Percentiles rank a stretch among this genome's conserved stretches.
These are phyloP conservation scores for Euwallacea fornicatus DNA, from an alignment of 1,140 invertebrate genomes.

Conservation along the genomic window DNA sequence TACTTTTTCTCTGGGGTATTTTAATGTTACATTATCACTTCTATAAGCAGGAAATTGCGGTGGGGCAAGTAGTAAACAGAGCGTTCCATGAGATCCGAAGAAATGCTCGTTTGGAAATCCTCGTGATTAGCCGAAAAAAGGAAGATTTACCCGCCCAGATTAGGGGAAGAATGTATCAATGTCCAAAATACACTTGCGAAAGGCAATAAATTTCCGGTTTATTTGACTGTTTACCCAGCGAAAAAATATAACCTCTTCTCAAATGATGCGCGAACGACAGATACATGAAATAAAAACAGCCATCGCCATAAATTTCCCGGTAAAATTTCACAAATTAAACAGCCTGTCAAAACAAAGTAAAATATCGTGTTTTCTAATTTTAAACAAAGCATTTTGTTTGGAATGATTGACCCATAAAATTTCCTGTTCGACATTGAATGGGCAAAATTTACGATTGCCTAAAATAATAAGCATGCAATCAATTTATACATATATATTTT, in stretches of 20 bases:
- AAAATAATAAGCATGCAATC: constrained; percentile 30
- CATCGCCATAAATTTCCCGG: constrained; percentile 22
- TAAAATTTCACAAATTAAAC: constrained; percentile 35
- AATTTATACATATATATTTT: constrained; percentile 26
- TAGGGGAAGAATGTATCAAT: background rate
- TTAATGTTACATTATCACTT: constrained; percentile 12
- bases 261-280: constrained; percentile 34
- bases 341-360: constrained; percentile 34
- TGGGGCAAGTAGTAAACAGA: too few relatives aligned
- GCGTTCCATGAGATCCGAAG: too few relatives aligned
- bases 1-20: constrained; percentile 31
- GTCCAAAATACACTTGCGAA: constrained; percentile 5
- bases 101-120: too few relatives aligned
- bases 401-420: constrained; percentile 35
- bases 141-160: background rate
- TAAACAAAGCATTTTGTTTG: constrained; percentile 35
- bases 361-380: constrained; percentile 34
- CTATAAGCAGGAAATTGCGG: background rate
- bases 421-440: constrained; percentile 29
- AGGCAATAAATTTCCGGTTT: constrained; percentile 22
- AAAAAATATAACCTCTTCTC: constrained; percentile 27
- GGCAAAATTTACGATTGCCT: constrained; percentile 28
- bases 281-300: constrained; percentile 31
- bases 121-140: background rate
- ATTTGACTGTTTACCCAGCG: constrained; percentile 22